Conservation (phyloP, 2,113 vertebrate genomes). For the Oreochromis aureus region DNA sequence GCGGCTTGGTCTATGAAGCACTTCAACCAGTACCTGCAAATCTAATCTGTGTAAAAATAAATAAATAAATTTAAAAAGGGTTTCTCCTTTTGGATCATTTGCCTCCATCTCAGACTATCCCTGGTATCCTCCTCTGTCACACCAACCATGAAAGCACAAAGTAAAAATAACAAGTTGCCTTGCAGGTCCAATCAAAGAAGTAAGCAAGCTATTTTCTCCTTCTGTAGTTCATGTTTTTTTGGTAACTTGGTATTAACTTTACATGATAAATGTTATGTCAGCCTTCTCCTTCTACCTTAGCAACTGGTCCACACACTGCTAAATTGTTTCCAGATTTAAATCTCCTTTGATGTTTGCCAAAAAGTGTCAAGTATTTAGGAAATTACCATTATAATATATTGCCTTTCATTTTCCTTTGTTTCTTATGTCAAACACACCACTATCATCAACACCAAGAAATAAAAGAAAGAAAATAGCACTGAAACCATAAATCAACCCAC, state of each 20-base stretch:
- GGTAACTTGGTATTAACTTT: not conserved
- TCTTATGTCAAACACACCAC: not conserved
- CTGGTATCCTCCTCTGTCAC: not conserved
- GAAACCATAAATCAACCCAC: not conserved
- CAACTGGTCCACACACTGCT: not conserved
- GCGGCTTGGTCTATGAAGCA: not conserved
- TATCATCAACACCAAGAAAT: not conserved
- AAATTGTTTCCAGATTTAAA: not conserved
- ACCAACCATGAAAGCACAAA: not conserved
- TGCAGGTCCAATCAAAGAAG: not conserved
- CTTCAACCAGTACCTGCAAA: not conserved
- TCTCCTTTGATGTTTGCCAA: not conserved
- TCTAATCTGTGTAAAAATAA: not conserved
- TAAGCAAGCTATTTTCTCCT: not conserved
- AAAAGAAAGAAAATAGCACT: rapidly evolving
- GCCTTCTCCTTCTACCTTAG: not conserved
- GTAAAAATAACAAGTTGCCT: not conserved
- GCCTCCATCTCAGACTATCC: not conserved
- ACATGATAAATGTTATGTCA: not conserved
- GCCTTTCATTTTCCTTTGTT: not conserved
- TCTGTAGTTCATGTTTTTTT: not conserved
- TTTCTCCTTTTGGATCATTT: not conserved
- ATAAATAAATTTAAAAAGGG: not conserved
- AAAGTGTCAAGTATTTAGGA: not conserved
- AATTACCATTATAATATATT: not conserved